phyloP scores from a whole-genome alignment of 2,113 vertebrate genomes.

The Pogonocichla stellata region DNA sequence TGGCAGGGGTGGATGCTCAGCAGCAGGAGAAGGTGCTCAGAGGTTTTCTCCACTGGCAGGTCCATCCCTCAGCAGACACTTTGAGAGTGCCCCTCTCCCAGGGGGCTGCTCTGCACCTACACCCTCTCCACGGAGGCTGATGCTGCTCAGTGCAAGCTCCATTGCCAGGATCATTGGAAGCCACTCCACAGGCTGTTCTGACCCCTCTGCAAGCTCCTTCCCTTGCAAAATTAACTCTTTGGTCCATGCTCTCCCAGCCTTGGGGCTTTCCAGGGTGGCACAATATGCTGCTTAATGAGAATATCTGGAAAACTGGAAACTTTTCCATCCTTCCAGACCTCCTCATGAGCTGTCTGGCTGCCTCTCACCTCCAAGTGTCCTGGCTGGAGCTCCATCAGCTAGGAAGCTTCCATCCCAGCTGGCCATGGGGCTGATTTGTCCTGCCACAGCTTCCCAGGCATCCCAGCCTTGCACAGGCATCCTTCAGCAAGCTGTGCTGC shows the following conservation, averaged over 20 bases:
- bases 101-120: background rate
- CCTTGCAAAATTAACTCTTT: background rate
- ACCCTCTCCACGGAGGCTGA: rapidly evolving
- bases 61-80: background rate
- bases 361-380: background rate
- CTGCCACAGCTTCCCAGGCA: background rate
- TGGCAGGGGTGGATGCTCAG: background rate
- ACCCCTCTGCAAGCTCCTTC: background rate
- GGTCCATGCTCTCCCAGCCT: background rate
- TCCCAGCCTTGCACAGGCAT: background rate
- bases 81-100: background rate
- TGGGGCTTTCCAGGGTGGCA: background rate
- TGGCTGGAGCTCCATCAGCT: background rate
- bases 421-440: background rate
- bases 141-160: background rate
- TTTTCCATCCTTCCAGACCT: background rate
- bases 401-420: background rate
- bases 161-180: background rate
- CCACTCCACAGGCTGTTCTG: background rate
- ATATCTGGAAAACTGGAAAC: background rate
- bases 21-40: background rate
- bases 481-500: background rate
- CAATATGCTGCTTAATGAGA: background rate
- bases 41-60: background rate
- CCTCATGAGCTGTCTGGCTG: background rate